A percentile compares a stretch with the other conserved stretches of the same genome.
Evolutionary conservation across 2,888 invertebrate genomes (phyloP).

Genomic region (Bellardia bayeri): DNA sequence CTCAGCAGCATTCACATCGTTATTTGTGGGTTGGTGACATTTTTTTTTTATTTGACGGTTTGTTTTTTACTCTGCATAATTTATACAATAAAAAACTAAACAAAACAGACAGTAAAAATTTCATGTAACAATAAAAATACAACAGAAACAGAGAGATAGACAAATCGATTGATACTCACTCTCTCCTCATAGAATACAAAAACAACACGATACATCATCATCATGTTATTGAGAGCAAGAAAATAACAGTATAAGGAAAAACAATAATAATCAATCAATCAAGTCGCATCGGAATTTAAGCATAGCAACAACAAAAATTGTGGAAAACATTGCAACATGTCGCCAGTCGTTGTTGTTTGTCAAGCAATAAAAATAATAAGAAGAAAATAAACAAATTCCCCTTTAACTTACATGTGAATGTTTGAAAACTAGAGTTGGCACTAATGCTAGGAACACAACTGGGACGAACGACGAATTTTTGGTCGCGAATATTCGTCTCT

Average conservation of each 20-base stretch:
- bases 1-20: not conserved
- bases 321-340: conserved; percentile 14
- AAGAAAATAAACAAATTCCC: not conserved
- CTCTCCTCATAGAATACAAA: not conserved
- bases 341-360: not conserved
- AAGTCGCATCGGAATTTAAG: conserved; percentile 18
- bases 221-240: not conserved
- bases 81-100: not conserved
- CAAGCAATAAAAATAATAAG: not conserved
- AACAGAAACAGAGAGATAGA: not conserved
- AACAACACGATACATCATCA: not conserved
- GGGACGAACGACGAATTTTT: no score
- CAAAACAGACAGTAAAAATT: not conserved
- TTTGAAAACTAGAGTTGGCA: no score
- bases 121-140: conserved; percentile 1
- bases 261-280: not conserved
- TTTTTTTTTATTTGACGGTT: not conserved
- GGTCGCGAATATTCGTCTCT: no score
- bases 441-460: no score
- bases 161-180: conserved; percentile 7
- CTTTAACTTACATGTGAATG: no score
- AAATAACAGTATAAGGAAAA: not conserved
- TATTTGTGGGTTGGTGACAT: not conserved
- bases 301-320: conserved; percentile 10
- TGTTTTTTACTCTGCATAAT: not conserved